These are phyloP conservation scores for Oreochromis grahami DNA, from an alignment of 2,797 vertebrate genomes.

Conservation along the genomic window DNA sequence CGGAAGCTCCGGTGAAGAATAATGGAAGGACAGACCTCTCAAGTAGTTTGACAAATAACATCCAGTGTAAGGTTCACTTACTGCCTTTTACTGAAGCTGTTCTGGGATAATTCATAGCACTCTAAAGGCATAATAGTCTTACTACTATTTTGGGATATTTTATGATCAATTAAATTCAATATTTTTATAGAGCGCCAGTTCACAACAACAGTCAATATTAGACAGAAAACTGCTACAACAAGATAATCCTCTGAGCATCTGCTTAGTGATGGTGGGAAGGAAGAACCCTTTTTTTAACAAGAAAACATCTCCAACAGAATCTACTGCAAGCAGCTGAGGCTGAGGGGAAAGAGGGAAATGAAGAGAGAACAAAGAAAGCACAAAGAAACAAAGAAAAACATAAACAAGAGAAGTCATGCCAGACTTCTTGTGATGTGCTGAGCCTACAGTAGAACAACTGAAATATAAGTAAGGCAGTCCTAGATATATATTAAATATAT, in stretches of 20 bases:
- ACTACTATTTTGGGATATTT: not conserved
- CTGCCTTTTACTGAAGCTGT: not conserved
- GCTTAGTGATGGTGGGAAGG: not conserved
- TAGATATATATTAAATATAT: not conserved
- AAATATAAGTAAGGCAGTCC: not conserved
- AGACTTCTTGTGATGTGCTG: not conserved
- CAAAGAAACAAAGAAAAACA: not conserved
- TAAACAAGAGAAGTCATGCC: not conserved
- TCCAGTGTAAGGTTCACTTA: not conserved
- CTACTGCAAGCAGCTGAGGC: not conserved
- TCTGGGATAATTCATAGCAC: not conserved
- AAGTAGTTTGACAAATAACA: not conserved
- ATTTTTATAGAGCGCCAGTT: not conserved
- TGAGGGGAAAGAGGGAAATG: not conserved
- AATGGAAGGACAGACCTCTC: not conserved
- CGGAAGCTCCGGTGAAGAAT: slow-evolving; percentile 8
- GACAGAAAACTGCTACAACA: not conserved
- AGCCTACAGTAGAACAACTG: not conserved
- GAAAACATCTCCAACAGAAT: not conserved
- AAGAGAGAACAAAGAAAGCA: not conserved
- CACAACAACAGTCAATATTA: not conserved
- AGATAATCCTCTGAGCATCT: not conserved
- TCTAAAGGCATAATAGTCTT: not conserved
- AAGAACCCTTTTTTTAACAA: not conserved
- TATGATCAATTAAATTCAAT: not conserved